These are phyloP conservation scores for Cygnus buccinator DNA, from an alignment of 2,113 vertebrate genomes.

Conservation along the genomic window DNA sequence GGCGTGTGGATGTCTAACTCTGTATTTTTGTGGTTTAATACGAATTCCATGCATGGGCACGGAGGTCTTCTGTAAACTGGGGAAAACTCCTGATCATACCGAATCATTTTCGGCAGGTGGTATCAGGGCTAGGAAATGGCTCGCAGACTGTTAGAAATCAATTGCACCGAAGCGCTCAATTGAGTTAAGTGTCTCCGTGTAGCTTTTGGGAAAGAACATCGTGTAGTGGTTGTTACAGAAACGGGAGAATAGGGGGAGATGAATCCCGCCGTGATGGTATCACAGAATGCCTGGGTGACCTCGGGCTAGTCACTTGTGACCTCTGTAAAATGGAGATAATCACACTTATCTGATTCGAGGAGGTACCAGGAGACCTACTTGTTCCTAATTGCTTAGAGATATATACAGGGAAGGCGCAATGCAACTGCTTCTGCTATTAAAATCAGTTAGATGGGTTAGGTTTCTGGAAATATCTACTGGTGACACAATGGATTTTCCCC, in stretches of 20 bases:
- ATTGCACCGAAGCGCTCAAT: neutral
- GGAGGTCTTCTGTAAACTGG: neutral
- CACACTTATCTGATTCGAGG: constrained; percentile 41
- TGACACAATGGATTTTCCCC: constrained; percentile 60
- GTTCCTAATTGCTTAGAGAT: constrained; percentile 54
- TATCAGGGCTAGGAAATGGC: neutral
- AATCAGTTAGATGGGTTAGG: constrained; percentile 27
- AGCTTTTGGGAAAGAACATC: constrained; percentile 8
- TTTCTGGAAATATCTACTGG: constrained; percentile 46
- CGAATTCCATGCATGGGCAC: neutral
- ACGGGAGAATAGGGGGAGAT: neutral
- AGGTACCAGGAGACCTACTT: constrained; percentile 22
- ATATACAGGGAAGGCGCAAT: neutral
- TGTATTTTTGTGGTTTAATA: neutral
- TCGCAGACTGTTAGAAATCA: neutral
- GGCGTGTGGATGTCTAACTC: neutral
- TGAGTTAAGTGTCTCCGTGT: neutral
- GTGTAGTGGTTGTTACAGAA: neutral
- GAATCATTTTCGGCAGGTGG: neutral
- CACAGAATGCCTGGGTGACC: neutral
- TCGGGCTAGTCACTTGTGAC: neutral
- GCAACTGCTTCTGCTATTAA: constrained; percentile 19
- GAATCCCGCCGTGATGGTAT: accelerated
- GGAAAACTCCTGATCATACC: neutral
- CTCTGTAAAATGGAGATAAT: constrained; percentile 51